Evolutionary conservation across 2,113 vertebrate genomes (phyloP).

Genomic region (Protobothrops mucrosquamatus): DNA sequence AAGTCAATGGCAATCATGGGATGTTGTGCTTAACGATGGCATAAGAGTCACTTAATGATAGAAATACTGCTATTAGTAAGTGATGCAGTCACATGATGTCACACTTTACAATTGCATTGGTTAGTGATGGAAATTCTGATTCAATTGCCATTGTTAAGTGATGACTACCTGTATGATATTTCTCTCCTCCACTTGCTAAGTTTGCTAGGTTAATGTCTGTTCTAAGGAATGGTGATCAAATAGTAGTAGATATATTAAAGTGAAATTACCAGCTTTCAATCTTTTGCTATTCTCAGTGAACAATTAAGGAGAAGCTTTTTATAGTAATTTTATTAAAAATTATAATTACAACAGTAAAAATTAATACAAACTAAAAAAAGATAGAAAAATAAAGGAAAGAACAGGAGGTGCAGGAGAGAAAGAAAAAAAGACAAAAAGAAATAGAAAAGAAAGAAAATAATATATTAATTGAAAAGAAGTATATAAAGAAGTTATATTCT

Average conservation of each 20-base stretch:
- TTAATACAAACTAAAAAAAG: too few relatives aligned
- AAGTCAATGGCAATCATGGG: background rate
- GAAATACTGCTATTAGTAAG: background rate
- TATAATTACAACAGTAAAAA: too few relatives aligned
- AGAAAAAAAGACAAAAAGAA: too few relatives aligned
- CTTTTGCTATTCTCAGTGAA: slow-evolving; percentile 19
- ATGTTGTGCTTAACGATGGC: background rate
- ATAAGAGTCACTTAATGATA: background rate
- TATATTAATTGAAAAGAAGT: too few relatives aligned
- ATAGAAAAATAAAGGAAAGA: too few relatives aligned
- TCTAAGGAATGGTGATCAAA: background rate
- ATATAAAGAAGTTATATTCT: too few relatives aligned
- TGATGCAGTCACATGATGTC: background rate
- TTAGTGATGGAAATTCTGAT: background rate
- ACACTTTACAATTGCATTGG: background rate
- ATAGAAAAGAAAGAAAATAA: too few relatives aligned
- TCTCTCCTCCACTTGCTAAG: background rate
- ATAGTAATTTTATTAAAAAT: too few relatives aligned
- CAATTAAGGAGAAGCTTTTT: slow-evolving; percentile 10
- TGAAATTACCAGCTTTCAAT: background rate
- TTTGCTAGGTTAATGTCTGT: slow-evolving; percentile 5
- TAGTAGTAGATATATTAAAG: background rate
- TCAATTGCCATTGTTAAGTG: background rate
- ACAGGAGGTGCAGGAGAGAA: too few relatives aligned
- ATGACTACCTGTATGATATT: background rate